phyloP scores from a whole-genome alignment of 37 sponge, comb jelly and placozoan genomes.

The Lycopodina hypogea region DNA sequence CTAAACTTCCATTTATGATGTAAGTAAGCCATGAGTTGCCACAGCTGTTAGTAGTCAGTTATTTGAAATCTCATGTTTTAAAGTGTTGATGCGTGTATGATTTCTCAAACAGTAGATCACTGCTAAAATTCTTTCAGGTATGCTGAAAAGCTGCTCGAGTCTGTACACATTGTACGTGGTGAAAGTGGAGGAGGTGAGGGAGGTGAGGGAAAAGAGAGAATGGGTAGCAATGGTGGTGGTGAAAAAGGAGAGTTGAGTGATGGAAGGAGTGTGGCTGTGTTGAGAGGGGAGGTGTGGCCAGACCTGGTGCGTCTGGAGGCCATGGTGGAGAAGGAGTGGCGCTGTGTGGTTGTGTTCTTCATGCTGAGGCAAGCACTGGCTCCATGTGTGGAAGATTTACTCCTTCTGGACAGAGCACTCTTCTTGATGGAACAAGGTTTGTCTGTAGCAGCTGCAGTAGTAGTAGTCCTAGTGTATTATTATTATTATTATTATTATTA shows the following conservation, averaged over 20 bases:
- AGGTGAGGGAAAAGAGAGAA: too few relatives aligned
- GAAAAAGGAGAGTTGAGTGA: slow-evolving; percentile 28
- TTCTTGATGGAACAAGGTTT: slow-evolving; percentile 65
- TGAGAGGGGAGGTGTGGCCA: slow-evolving; percentile 11
- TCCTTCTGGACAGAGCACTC: slow-evolving; percentile 63
- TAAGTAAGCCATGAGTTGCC: slow-evolving; percentile 8
- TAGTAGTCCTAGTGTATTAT: neutral
- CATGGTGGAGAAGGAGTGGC: slow-evolving; percentile 40
- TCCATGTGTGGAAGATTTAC: slow-evolving; percentile 74
- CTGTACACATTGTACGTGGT: neutral
- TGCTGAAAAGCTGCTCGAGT: neutral
- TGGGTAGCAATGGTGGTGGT: slow-evolving; percentile 41
- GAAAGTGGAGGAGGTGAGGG: too few relatives aligned
- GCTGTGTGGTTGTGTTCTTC: slow-evolving; percentile 60
- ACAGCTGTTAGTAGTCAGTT: too few relatives aligned
- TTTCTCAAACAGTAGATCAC: too few relatives aligned
- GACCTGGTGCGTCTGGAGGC: slow-evolving; percentile 35
- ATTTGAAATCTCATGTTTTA: too few relatives aligned
- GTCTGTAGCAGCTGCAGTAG: neutral
- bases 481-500: neutral
- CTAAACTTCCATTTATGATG: slow-evolving; percentile 66
- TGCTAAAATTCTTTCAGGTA: too few relatives aligned
- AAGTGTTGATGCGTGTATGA: too few relatives aligned
- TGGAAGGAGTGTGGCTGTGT: too few relatives aligned
- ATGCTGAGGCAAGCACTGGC: slow-evolving; percentile 66